Conservation (phyloP, 2,888 invertebrate genomes). For the Girardia tigrina region DNA sequence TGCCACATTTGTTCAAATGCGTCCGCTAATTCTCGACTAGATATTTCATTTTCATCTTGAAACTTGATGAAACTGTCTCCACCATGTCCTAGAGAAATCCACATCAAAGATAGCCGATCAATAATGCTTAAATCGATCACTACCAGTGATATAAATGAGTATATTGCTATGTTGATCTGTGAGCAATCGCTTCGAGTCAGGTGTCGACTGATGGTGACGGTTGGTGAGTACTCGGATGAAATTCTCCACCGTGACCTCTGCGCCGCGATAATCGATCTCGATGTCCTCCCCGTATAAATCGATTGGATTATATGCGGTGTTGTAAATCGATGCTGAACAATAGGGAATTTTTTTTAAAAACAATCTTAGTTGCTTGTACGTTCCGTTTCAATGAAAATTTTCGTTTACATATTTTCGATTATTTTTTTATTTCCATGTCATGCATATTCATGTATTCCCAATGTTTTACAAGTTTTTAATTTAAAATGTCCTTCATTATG, state of each 20-base stretch:
- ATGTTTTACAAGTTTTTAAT: no score
- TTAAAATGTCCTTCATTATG: no score
- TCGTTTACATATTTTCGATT: no score
- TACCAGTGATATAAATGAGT: constrained; percentile 75
- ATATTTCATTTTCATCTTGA: constrained; percentile 96
- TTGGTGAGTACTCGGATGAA: constrained; percentile 89
- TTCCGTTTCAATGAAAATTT: no score
- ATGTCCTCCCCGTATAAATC: constrained; percentile 99
- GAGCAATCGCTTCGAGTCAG: constrained; percentile 78
- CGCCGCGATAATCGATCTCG: constrained; percentile 91
- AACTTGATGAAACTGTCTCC: constrained; percentile 98
- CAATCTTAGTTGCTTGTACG: no score
- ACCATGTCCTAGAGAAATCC: constrained; percentile 73
- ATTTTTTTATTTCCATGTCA: no score
- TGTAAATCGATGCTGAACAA: constrained; percentile 91
- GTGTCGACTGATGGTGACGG: constrained; percentile 75
- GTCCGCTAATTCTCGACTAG: constrained; percentile 91
- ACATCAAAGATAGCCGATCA: no score
- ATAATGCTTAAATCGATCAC: no score
- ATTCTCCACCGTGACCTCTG: constrained; percentile 81
- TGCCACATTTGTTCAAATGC: constrained; percentile 99
- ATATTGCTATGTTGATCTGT: constrained; percentile 82
- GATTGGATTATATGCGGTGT: constrained; percentile 89
- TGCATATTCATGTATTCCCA: no score
- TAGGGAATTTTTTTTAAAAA: no score